A percentile compares a stretch with the other conserved stretches of the same genome.
These are phyloP conservation scores for Chouioia cunea DNA, from an alignment of 2,888 invertebrate species.

Conservation along the genomic window DNA sequence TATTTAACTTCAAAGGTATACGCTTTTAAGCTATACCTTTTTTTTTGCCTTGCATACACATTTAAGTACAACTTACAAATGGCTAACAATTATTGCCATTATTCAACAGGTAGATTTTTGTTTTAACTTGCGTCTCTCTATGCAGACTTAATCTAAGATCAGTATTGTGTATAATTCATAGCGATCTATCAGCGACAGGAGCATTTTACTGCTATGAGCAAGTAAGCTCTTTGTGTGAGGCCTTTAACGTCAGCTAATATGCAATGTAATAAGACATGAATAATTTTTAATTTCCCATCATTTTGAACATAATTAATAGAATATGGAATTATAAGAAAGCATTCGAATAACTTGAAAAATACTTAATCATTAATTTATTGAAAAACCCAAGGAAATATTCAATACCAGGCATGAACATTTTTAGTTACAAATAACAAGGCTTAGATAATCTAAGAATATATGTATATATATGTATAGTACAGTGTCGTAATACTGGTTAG, in stretches of 20 bases:
- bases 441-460: constrained; percentile 8
- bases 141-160: constrained; percentile 57
- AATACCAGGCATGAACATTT: no score
- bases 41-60: constrained; percentile 51
- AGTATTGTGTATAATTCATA: constrained; percentile 52
- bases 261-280: constrained; percentile 8
- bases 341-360: no score
- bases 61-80: constrained; percentile 61
- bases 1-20: constrained; percentile 47
- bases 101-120: constrained; percentile 58
- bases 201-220: constrained; percentile 44
- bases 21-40: constrained; percentile 45
- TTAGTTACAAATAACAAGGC: neutral
- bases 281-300: constrained; percentile 24
- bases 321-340: neutral
- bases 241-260: constrained; percentile 38
- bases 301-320: constrained; percentile 7
- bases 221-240: constrained; percentile 36
- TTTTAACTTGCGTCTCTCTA: constrained; percentile 49
- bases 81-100: constrained; percentile 59
- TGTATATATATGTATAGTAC: constrained; percentile 1
- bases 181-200: constrained; percentile 58
- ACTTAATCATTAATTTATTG: no score
- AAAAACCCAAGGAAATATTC: no score
- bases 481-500: constrained; percentile 4